phyloP scores from a whole-genome alignment of 1,140 invertebrate species.

The Lethrus apterus region DNA sequence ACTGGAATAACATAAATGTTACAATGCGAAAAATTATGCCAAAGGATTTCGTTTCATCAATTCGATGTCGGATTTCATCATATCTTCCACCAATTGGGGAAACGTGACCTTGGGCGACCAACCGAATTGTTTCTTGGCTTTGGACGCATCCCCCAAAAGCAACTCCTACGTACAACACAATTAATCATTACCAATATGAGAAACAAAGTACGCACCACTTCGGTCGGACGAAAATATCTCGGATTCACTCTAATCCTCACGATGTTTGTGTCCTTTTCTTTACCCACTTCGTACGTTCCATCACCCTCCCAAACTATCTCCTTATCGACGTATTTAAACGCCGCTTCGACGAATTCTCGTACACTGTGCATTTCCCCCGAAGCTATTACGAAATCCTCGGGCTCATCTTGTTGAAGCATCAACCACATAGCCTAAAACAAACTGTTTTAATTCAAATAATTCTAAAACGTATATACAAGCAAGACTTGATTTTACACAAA shows the following conservation, averaged over 20 bases:
- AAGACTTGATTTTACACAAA: no score
- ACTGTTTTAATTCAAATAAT: neutral
- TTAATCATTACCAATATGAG: neutral
- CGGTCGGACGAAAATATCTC: conserved; percentile 94
- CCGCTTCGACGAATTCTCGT: conserved; percentile 89
- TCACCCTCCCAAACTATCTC: conserved; percentile 78
- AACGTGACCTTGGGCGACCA: conserved; percentile 86
- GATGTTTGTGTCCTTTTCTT: conserved; percentile 70
- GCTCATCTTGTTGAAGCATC: conserved; percentile 91
- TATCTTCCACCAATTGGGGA: conserved; percentile 83
- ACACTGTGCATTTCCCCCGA: conserved; percentile 94
- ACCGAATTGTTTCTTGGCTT: conserved; percentile 77
- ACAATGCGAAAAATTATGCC: no score
- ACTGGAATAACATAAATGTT: no score
- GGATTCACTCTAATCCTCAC: conserved; percentile 87
- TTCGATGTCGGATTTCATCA: conserved; percentile 89
- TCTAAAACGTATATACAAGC: no score
- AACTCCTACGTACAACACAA: conserved; percentile 58
- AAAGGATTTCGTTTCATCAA: conserved; percentile 90
- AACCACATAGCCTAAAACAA: conserved; percentile 94
- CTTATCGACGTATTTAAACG: conserved; percentile 74
- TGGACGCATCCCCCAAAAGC: conserved; percentile 82
- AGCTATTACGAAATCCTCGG: conserved; percentile 97
- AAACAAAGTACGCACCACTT: conserved; percentile 72
- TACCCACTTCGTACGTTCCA: conserved; percentile 80